Evolutionary conservation across 2,113 vertebrate species (phyloP).

Genomic region (Glaucidium brasilianum): DNA sequence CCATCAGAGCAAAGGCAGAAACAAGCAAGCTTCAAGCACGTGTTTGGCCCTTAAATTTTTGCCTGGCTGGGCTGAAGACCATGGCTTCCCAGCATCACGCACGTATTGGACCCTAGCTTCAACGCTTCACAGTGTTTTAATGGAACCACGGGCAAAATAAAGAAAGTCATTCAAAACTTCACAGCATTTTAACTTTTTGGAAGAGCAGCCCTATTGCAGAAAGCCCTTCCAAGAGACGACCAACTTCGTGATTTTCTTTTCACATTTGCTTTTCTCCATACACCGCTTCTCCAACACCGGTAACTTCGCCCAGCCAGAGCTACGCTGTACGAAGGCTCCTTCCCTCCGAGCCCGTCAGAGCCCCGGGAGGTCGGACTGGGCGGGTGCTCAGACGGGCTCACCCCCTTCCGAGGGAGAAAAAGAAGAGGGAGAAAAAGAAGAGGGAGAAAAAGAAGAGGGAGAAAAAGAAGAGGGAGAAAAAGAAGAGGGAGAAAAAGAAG

Average conservation of each 20-base stretch:
- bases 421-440: too few relatives aligned
- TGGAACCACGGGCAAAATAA: rapidly evolving
- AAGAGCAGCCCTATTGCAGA: background rate
- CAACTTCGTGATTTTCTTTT: too few relatives aligned
- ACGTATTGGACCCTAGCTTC: rapidly evolving
- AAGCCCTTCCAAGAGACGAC: background rate
- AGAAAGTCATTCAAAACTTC: background rate
- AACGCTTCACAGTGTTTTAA: rapidly evolving
- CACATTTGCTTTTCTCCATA: rapidly evolving
- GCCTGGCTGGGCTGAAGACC: background rate
- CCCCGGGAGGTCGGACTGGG: rapidly evolving
- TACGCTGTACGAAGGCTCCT: rapidly evolving
- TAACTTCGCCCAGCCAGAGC: rapidly evolving
- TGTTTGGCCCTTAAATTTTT: too few relatives aligned
- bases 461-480: too few relatives aligned
- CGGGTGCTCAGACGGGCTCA: rapidly evolving
- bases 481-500: too few relatives aligned
- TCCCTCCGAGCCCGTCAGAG: rapidly evolving
- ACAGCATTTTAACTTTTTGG: background rate
- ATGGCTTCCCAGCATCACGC: rapidly evolving
- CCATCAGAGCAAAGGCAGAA: background rate
- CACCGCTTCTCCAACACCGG: rapidly evolving
- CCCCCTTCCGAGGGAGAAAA: too few relatives aligned
- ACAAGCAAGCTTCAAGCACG: background rate
- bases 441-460: too few relatives aligned